These are phyloP conservation scores for Betta splendens DNA, from an alignment of 2,797 vertebrate genomes.

Conservation along the genomic window DNA sequence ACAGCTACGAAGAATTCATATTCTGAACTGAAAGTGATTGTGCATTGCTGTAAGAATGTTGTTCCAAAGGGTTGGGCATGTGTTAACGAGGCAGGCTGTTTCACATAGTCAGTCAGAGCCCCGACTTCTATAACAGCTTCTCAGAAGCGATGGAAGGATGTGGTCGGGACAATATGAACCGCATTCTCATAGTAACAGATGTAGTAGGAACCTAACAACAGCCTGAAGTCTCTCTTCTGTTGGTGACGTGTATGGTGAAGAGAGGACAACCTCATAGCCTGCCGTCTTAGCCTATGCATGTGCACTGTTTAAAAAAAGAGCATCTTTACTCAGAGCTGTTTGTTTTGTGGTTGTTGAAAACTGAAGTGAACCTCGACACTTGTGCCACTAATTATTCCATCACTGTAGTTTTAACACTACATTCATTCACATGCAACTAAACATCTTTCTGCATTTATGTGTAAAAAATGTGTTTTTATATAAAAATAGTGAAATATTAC, in stretches of 20 bases:
- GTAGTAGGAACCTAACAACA: not conserved
- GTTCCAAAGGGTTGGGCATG: slow-evolving; percentile 11
- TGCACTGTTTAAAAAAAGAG: slow-evolving; percentile 1
- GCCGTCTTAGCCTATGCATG: slow-evolving; percentile 1
- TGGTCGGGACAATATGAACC: slow-evolving; percentile 51
- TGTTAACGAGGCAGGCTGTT: slow-evolving; percentile 20
- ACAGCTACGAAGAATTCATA: not conserved
- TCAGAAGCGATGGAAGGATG: slow-evolving; percentile 64
- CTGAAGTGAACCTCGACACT: slow-evolving; percentile 2
- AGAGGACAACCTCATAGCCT: not conserved
- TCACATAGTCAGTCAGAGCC: slow-evolving; percentile 22
- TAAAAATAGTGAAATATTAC: not conserved
- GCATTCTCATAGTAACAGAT: slow-evolving; percentile 42
- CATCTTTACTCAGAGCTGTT: slow-evolving; percentile 12
- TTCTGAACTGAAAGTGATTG: slow-evolving; percentile 4
- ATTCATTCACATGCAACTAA: not conserved
- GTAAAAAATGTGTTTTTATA: not conserved
- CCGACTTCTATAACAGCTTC: slow-evolving; percentile 45
- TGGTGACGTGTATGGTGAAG: not conserved
- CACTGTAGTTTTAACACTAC: too few species aligned
- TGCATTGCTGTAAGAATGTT: not conserved
- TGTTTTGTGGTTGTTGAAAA: slow-evolving; percentile 9
- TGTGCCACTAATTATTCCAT: slow-evolving; percentile 1
- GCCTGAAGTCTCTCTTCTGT: slow-evolving; percentile 8
- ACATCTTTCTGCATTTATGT: not conserved